Evolutionary conservation across 37 sponge, comb jelly and placozoan genomes (phyloP).

Genomic region (Tethya wilhelma): DNA sequence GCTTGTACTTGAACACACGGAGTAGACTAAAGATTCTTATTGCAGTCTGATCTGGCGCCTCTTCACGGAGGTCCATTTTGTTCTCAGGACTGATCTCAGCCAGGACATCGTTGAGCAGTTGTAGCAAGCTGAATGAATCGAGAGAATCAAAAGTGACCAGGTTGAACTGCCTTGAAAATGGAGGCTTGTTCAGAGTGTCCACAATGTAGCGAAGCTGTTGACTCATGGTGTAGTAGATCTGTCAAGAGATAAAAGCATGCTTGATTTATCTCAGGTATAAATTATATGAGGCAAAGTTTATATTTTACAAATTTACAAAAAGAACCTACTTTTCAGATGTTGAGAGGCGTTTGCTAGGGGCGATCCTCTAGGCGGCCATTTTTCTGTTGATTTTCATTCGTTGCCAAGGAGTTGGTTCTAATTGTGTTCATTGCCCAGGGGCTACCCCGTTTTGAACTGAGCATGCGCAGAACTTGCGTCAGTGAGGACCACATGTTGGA

Average conservation of each 20-base stretch:
- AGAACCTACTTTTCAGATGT: not conserved
- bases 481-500: not conserved
- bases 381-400: conserved; percentile 55
- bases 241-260: not conserved
- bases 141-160: conserved; percentile 93
- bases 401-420: conserved; percentile 4
- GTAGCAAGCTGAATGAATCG: conserved; percentile 84
- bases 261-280: not conserved
- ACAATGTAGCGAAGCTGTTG: conserved; percentile 90
- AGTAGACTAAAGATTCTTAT: conserved; percentile 88
- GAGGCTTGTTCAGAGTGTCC: conserved; percentile 84
- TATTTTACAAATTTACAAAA: too few relatives aligned
- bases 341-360: too few relatives aligned
- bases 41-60: conserved; percentile 93
- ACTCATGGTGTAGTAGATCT: conserved; percentile 54
- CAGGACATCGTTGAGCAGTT: conserved; percentile 97
- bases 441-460: not conserved
- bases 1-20: conserved; percentile 89
- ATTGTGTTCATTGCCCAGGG: not conserved
- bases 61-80: conserved; percentile 93
- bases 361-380: too few relatives aligned
- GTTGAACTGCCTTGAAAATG: conserved; percentile 80
- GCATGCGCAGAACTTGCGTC: conserved; percentile 13
- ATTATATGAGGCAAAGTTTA: too few relatives aligned
- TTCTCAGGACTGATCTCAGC: conserved; percentile 89